Evolutionary conservation across 2,888 invertebrate genomes (phyloP), one percentile per base, ranked within the genome.

Genomic region (Agriopis marginaria): DNA sequence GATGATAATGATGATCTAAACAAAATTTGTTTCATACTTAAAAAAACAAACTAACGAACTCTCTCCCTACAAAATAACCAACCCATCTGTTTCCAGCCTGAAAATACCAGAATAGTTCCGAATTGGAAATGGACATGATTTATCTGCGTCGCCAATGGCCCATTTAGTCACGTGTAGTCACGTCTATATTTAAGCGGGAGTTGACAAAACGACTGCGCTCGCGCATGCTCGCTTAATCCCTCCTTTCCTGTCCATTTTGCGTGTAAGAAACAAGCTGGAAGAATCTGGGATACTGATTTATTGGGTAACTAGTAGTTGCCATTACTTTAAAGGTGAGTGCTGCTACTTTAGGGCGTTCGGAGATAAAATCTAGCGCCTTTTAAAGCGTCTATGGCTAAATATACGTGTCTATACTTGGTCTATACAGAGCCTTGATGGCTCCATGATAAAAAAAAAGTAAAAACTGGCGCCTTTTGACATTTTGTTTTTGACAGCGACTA

Each of bases 231-330:
- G n/a, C 70, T 74, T 87, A 85, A 88, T 85, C 86, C 84, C 67
- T 76, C 76, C 80, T 84, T 84, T 85, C 86, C 86, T 84, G 86
- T 77, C 79, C 82, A 79, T 83, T 86, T 79, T 74, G 78, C 81
- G 78, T n/a, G 45, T 50, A 39, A 59, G 17, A 40, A 65, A 61
- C 58, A 56, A 44, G 47, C 42, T 55, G 47, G 14, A 55, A 44
- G 69, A 76, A 78, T 78, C 62, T 73, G 71, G 61, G 63, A 61
- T 32, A 50, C 61, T 61, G 67, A 63, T 64, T 56, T 64, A 67
- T 71, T 54, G 39, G 45, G 40, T 12, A 40, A 42, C 50, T 23
- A 9, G 54, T 39, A 12, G 39, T 54, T 8, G 9, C 23, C 10
- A 32, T 3, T 32, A 5, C 32, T 32, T 32, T 32, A 32, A 32